A percentile compares a stretch with the other conserved stretches of the same genome.
phyloP scores from a whole-genome alignment of 2,797 vertebrate genomes.

The Pagetopsis macropterus region DNA sequence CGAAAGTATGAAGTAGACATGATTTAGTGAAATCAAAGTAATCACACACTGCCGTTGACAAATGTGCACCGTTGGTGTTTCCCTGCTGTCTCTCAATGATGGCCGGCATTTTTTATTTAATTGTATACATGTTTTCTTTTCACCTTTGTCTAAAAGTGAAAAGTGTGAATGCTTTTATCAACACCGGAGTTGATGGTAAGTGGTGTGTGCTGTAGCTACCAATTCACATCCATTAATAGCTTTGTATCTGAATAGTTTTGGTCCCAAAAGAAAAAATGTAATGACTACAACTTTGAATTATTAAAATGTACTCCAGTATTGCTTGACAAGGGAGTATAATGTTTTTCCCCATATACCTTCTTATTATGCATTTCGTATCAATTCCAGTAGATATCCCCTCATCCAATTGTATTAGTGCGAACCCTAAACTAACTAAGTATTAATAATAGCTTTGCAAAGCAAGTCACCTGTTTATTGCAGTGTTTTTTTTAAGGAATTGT shows the following conservation, averaged over 20 bases:
- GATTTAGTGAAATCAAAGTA: neutral
- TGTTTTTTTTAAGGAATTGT: neutral
- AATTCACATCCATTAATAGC: too few relatives aligned
- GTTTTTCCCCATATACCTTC: neutral
- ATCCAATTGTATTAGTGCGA: neutral
- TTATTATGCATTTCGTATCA: neutral
- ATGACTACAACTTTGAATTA: neutral
- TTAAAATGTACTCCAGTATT: neutral
- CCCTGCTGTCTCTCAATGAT: too few relatives aligned
- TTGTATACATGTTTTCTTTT: too few relatives aligned
- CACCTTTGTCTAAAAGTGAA: too few relatives aligned
- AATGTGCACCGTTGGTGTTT: too few relatives aligned
- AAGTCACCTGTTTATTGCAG: neutral
- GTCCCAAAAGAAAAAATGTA: neutral
- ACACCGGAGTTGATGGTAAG: too few relatives aligned
- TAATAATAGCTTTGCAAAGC: neutral
- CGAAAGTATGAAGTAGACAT: neutral
- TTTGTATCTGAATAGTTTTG: neutral
- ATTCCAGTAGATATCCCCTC: neutral
- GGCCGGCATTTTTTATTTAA: too few relatives aligned
- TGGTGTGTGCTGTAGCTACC: too few relatives aligned
- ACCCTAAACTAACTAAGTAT: neutral
- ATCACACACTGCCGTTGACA: too few relatives aligned
- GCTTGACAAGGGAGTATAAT: neutral
- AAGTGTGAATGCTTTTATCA: too few relatives aligned